phyloP scores from a whole-genome alignment of 2,888 invertebrate species.

The Ametastegia equiseti region DNA sequence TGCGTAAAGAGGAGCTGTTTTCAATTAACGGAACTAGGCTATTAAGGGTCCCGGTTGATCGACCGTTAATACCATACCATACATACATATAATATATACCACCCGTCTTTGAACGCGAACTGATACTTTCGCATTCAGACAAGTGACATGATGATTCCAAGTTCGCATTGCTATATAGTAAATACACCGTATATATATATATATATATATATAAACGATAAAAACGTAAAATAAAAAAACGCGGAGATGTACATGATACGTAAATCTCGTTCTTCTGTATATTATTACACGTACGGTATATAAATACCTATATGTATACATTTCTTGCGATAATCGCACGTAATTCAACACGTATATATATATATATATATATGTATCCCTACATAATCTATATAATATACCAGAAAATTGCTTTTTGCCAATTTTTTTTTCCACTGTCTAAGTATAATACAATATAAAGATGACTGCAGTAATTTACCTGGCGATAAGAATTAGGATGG shows the following conservation, averaged over 20 bases:
- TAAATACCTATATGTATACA: background rate
- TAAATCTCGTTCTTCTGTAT: too few species aligned
- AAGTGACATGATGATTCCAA: background rate
- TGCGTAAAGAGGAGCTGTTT: slow-evolving; percentile 36
- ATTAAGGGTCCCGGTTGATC: slow-evolving; percentile 38
- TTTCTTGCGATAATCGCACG: background rate
- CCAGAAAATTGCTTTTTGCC: background rate
- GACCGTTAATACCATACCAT: slow-evolving; percentile 30
- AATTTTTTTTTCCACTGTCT: background rate
- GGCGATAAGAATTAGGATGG: background rate
- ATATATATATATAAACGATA: too few species aligned
- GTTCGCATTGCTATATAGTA: background rate
- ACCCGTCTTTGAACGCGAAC: background rate
- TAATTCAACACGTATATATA: too few species aligned
- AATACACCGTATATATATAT: background rate
- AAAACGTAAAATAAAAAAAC: background rate
- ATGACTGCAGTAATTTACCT: background rate
- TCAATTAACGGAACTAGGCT: slow-evolving; percentile 40
- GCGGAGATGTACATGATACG: too few species aligned
- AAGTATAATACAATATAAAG: background rate
- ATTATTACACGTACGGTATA: too few species aligned
- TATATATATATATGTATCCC: background rate
- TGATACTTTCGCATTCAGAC: slow-evolving; percentile 1
- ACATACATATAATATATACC: background rate
- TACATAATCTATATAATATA: background rate